Evolutionary conservation across 1,140 invertebrate species (phyloP), one percentile per base, ranked within the genome.

Genomic region (Marisa cornuarietis): DNA sequence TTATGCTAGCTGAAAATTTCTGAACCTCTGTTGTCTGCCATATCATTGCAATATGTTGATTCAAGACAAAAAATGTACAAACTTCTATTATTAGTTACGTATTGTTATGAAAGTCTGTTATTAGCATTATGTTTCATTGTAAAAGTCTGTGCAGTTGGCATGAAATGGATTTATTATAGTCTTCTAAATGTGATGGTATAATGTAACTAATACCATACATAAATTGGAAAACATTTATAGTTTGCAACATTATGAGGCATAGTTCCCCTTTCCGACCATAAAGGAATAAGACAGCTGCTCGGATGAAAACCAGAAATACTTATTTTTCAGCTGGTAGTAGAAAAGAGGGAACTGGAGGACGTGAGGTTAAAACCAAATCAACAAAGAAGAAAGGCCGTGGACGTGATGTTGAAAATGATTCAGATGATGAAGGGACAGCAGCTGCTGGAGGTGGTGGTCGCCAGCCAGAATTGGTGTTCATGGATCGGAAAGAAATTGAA

Each of bases 341-440:
- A 31, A 82, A 82, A 42, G 96, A 97, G 61, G 97, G 97, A 20
- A 94, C 94, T 54, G 97, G 98, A 91, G 97, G 97, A 1, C 92
- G 97, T 77, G 97, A 99, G 92, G 97, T 96, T 0, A 99, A 98
- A 92, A 98, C 96, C 0, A 98, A 97, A 90, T 95, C 97, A 11
- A 95, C 95, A 0, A 99, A 99, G 86, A 93, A 93, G 87, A 94
- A 93, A 85, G 88, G 88, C 87, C 96, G 95, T 86, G 86, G 84
- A n/a, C 88, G 91, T 49, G 91, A 92, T 14, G 88, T 89, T 51
- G 92, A 91, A 20, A 82, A 79, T 5, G 87, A 84, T 24, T 85
- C 83, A n/a, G 86, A 86, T 81, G 88, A 88, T 24, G 83, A 79
- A 6, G 71, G 31, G 11, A 24, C 79, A 63, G 94, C 93, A 51